phyloP scores from a whole-genome alignment of 2,113 vertebrate genomes.

The Natator depressus region DNA sequence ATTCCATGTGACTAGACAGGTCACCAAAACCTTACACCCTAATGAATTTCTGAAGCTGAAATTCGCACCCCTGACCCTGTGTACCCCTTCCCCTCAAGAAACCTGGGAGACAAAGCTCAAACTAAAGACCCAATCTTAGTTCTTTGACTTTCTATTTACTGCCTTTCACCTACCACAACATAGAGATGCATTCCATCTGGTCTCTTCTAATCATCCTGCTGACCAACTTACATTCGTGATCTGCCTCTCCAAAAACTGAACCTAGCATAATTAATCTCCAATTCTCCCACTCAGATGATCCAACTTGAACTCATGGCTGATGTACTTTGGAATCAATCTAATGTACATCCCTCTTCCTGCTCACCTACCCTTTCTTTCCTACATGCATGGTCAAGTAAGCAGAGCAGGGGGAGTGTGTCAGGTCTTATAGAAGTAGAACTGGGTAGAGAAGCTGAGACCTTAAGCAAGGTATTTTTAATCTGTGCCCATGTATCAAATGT shows the following conservation, averaged over 20 bases:
- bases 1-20: not conserved
- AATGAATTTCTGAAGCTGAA: not conserved
- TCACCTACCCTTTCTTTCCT: not conserved
- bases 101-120: not conserved
- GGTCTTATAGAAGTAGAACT: not conserved
- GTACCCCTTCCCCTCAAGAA: not conserved
- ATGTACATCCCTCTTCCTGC: accelerated
- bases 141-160: not conserved
- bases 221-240: not conserved
- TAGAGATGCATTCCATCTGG: not conserved
- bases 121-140: not conserved
- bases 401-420: not conserved
- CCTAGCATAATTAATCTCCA: not conserved
- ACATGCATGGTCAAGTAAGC: not conserved
- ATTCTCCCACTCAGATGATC: not conserved
- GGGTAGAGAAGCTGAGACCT: not conserved
- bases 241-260: not conserved
- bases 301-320: not conserved
- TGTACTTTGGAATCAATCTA: not conserved
- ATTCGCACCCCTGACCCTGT: not conserved
- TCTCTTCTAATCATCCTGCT: not conserved
- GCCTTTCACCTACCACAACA: not conserved
- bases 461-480: not conserved
- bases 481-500: not conserved
- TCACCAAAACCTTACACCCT: accelerated